A percentile compares a stretch with the other conserved stretches of the same genome.
phyloP scores from a whole-genome alignment of 2,888 invertebrate species.

The Allolobophora icterica region DNA sequence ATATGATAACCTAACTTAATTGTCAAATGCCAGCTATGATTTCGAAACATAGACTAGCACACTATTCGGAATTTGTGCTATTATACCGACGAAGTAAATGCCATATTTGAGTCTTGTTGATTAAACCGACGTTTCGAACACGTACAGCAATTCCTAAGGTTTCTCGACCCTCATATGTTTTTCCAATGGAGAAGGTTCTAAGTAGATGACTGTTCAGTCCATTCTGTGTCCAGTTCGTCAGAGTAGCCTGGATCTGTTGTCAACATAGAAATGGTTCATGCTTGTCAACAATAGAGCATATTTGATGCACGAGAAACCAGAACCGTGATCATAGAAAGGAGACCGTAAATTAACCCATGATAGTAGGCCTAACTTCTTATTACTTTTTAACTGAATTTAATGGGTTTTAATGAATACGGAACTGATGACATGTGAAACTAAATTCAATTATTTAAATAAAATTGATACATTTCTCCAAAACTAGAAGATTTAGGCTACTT shows the following conservation, averaged over 20 bases:
- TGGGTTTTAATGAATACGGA: no score
- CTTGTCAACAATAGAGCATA: not conserved
- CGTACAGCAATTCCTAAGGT: not conserved
- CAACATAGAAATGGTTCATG: not conserved
- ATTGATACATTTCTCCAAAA: no score
- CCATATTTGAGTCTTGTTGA: not conserved
- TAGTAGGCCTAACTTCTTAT: no score
- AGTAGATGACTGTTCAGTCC: not conserved
- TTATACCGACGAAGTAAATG: not conserved
- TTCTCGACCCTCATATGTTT: not conserved
- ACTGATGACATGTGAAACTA: no score
- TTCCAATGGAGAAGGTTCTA: not conserved
- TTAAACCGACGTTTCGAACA: not conserved
- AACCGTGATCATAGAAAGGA: not conserved
- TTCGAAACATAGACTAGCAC: not conserved
- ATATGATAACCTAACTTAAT: not conserved
- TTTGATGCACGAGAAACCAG: not conserved
- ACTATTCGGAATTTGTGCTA: not conserved
- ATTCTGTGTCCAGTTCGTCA: slow-evolving; percentile 15
- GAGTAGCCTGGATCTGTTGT: not conserved
- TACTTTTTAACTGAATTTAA: no score
- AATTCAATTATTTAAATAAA: no score
- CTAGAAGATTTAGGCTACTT: no score
- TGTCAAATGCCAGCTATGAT: not conserved
- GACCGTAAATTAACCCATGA: not conserved